These are phyloP conservation scores for Harpalus rufipes DNA, from an alignment of 2,888 invertebrate genomes.

Conservation along the genomic window DNA sequence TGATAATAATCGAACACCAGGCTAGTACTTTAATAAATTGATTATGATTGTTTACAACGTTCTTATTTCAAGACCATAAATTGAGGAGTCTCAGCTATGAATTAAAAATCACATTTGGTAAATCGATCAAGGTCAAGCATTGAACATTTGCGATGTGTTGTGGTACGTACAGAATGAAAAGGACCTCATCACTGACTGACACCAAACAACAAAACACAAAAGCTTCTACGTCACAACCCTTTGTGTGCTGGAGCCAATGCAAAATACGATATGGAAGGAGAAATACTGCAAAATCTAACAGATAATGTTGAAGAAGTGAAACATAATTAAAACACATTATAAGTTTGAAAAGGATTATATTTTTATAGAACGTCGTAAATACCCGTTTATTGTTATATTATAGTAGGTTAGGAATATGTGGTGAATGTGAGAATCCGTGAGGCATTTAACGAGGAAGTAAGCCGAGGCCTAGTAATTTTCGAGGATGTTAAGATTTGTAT, in stretches of 20 bases:
- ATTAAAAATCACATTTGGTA: slow-evolving; percentile 44
- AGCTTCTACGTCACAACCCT: slow-evolving; percentile 23
- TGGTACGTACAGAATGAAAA: slow-evolving; percentile 10
- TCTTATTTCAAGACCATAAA: slow-evolving; percentile 35
- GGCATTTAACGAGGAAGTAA: too few relatives aligned
- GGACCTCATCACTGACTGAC: slow-evolving; percentile 34
- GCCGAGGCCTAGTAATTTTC: too few relatives aligned
- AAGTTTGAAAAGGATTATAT: not conserved
- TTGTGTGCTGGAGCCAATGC: slow-evolving; percentile 10
- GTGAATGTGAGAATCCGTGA: too few relatives aligned
- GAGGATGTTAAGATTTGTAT: too few relatives aligned
- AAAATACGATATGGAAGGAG: not conserved
- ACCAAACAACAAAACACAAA: slow-evolving; percentile 17
- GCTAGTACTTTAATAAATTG: slow-evolving; percentile 13
- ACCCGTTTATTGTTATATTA: not conserved
- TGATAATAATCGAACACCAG: not conserved
- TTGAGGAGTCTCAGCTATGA: slow-evolving; percentile 24
- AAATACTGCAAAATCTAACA: slow-evolving; percentile 7
- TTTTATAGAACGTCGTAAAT: not conserved
- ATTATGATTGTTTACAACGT: slow-evolving; percentile 20
- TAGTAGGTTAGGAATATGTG: too few relatives aligned
- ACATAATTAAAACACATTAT: not conserved
- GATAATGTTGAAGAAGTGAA: slow-evolving; percentile 3
- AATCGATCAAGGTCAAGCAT: slow-evolving; percentile 44
- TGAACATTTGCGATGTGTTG: slow-evolving; percentile 13